phyloP scores from a whole-genome alignment of 2,113 vertebrate genomes.

The Diadophis punctatus region DNA sequence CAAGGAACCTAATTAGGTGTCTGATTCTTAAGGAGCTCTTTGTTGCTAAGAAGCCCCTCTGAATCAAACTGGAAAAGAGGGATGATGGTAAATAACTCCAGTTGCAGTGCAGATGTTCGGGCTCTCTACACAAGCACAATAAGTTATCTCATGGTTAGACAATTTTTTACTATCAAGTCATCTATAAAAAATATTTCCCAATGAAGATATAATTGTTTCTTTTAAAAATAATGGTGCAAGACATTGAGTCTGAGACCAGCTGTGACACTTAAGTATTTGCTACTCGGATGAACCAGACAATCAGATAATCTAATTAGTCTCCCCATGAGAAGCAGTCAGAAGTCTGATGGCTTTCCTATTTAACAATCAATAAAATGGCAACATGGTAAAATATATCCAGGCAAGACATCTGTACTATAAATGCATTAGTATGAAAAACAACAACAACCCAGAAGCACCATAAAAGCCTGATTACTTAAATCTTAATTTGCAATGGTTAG shows the following conservation, averaged over 20 bases:
- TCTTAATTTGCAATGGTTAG: slow-evolving; percentile 34
- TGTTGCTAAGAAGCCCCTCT: slow-evolving; percentile 35
- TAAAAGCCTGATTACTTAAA: slow-evolving; percentile 44
- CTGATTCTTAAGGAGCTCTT: slow-evolving; percentile 28
- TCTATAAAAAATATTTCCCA: slow-evolving; percentile 50
- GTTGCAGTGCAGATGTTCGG: slow-evolving; percentile 28
- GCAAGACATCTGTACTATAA: slow-evolving; percentile 46
- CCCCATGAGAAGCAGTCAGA: slow-evolving; percentile 60
- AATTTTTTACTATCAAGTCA: slow-evolving; percentile 50
- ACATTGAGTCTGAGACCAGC: slow-evolving; percentile 63
- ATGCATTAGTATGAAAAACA: slow-evolving; percentile 33
- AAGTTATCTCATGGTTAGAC: slow-evolving; percentile 49
- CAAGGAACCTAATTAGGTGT: slow-evolving; percentile 31
- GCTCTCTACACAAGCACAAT: slow-evolving; percentile 38
- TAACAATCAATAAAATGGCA: slow-evolving; percentile 59
- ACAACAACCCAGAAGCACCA: slow-evolving; percentile 16
- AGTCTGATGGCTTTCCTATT: slow-evolving; percentile 55
- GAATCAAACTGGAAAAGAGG: not conserved
- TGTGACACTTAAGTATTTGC: slow-evolving; percentile 69
- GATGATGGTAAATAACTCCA: slow-evolving; percentile 44
- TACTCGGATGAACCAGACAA: slow-evolving; percentile 68
- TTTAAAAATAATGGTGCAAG: slow-evolving; percentile 60
- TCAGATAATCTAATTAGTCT: slow-evolving; percentile 69
- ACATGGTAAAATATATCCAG: slow-evolving; percentile 51
- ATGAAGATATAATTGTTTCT: slow-evolving; percentile 60